phyloP scores from a whole-genome alignment of 2,113 vertebrate species.

The Nerophis ophidion region DNA sequence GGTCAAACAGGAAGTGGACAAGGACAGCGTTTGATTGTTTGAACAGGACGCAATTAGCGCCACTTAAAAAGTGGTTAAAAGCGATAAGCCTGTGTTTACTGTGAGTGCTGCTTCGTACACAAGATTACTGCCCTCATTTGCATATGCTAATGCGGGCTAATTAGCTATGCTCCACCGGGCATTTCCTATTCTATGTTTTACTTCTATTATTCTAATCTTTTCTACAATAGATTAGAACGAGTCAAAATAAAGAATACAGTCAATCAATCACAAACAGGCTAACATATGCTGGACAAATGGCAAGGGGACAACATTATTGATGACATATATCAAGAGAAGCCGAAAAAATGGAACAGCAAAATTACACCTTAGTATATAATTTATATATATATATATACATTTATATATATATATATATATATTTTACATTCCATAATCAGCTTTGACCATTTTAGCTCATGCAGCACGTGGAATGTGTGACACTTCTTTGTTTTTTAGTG shows the following conservation, averaged over 20 bases:
- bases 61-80: conserved; percentile 68
- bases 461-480: too few species aligned
- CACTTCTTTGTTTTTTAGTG: too few species aligned
- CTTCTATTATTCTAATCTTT: conserved; percentile 3
- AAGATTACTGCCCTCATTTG: conserved; percentile 69
- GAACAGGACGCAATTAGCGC: conserved; percentile 63
- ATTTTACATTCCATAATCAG: too few species aligned
- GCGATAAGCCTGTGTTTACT: conserved; percentile 70
- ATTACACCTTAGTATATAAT: too few species aligned
- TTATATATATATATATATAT: too few species aligned
- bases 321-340: conserved; percentile 43
- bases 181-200: conserved; percentile 60
- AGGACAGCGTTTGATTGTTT: conserved; percentile 45
- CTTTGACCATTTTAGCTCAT: too few species aligned
- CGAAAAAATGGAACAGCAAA: too few species aligned
- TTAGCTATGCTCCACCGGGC: conserved; percentile 64
- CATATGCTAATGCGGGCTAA: conserved; percentile 71
- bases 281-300: conserved; percentile 68
- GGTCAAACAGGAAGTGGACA: background rate
- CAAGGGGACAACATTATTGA: conserved; percentile 55
- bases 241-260: conserved; percentile 45
- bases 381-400: too few species aligned
- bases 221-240: conserved; percentile 45
- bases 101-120: conserved; percentile 69
- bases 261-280: conserved; percentile 72